Evolutionary conservation across 2,888 invertebrate genomes (phyloP).

Genomic region (Xestobium rufovillosum): DNA sequence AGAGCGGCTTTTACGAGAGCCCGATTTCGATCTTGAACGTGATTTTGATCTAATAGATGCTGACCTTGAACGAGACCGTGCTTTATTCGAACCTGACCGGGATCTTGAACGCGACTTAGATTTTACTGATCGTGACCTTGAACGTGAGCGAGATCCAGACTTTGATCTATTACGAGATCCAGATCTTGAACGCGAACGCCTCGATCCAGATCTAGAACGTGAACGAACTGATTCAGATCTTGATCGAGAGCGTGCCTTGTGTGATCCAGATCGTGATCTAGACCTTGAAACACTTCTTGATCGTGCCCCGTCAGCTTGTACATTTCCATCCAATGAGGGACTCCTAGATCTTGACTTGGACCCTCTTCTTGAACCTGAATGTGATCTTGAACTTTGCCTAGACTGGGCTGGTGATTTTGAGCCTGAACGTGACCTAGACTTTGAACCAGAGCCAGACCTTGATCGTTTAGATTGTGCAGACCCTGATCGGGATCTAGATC

Average conservation of each 20-base stretch:
- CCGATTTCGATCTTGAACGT: constrained; percentile 20
- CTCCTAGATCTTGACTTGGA: constrained; percentile 20
- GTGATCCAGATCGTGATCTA: constrained; percentile 31
- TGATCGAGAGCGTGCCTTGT: constrained; percentile 21
- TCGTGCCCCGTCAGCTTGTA: constrained; percentile 17
- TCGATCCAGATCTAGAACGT: constrained; percentile 13
- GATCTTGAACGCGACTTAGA: constrained; percentile 32
- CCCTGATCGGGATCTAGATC: constrained; percentile 20
- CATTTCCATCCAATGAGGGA: constrained; percentile 16
- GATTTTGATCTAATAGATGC: constrained; percentile 28
- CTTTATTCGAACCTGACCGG: constrained; percentile 27
- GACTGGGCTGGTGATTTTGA: constrained; percentile 13
- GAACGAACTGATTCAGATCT: constrained; percentile 13
- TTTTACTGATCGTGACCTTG: constrained; percentile 20
- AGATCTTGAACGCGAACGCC: constrained; percentile 19
- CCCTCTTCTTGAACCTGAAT: background rate
- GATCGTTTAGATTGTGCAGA: constrained; percentile 21
- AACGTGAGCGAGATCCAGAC: constrained; percentile 32
- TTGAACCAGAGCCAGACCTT: constrained; percentile 23
- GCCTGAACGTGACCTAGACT: constrained; percentile 24
- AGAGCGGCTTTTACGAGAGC: constrained; percentile 17
- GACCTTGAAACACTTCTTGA: constrained; percentile 29
- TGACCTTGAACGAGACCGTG: constrained; percentile 25
- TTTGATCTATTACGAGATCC: constrained; percentile 12
- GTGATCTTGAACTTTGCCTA: background rate